Percentiles rank a stretch among this genome's conserved stretches.
Evolutionary conservation across 2,113 vertebrate species (phyloP).

Genomic region (Oryzias celebensis): DNA sequence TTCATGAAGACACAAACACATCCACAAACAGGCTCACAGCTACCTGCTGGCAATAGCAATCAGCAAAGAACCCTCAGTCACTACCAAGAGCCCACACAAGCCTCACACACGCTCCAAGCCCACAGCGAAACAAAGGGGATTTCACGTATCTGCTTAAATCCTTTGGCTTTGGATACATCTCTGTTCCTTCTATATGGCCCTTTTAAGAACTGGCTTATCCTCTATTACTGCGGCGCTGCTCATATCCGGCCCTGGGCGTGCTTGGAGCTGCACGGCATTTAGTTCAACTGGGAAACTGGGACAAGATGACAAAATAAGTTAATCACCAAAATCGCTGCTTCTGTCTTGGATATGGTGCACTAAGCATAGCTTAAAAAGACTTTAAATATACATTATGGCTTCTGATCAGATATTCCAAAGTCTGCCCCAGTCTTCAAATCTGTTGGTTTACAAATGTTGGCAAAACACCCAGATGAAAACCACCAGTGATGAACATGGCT

Average conservation of each 20-base stretch:
- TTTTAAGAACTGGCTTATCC: constrained; percentile 75
- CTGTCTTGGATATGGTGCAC: constrained; percentile 18
- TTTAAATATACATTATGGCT: constrained; percentile 42
- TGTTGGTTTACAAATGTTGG: constrained; percentile 30
- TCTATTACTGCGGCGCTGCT: constrained; percentile 54
- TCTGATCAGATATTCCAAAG: constrained; percentile 46
- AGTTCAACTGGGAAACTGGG: constrained; percentile 43
- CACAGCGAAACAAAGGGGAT: constrained; percentile 75
- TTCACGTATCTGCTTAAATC: constrained; percentile 71
- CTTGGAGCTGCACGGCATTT: constrained; percentile 40
- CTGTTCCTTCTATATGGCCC: constrained; percentile 50
- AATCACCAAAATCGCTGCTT: constrained; percentile 32
- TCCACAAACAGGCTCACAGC: constrained; percentile 49
- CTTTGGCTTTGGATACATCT: constrained; percentile 62
- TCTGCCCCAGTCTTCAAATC: constrained; percentile 44
- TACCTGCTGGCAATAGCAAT: constrained; percentile 65
- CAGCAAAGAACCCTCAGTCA: constrained; percentile 37
- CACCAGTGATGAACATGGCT: constrained; percentile 1
- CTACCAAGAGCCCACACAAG: constrained; percentile 49
- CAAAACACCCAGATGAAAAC: constrained; percentile 23
- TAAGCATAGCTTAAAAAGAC: constrained; percentile 49
- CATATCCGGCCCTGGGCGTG: constrained; percentile 55
- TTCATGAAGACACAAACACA: constrained; percentile 53
- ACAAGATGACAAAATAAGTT: constrained; percentile 48
- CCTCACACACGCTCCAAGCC: constrained; percentile 47